These are phyloP conservation scores for Steatornis caripensis DNA, from an alignment of 2,113 vertebrate species.

Conservation along the genomic window DNA sequence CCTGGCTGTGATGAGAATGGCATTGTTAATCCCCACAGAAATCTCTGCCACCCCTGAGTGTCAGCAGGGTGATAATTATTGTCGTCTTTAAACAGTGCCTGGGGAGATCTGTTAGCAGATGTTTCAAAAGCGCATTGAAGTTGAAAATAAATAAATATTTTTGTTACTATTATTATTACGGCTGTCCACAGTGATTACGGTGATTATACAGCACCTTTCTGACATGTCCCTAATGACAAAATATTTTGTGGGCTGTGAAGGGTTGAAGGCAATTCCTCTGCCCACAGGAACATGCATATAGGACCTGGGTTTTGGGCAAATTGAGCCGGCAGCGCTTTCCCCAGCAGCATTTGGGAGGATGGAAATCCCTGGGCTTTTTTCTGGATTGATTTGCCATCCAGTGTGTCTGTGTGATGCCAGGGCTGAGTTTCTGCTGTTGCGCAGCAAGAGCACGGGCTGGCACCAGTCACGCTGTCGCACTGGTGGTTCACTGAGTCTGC, in stretches of 20 bases:
- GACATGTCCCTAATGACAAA: not conserved
- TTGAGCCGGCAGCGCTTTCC: not conserved
- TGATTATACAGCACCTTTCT: not conserved
- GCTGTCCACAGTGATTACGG: not conserved
- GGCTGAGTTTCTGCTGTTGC: not conserved
- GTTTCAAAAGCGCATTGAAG: not conserved
- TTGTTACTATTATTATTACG: not conserved
- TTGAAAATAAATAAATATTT: not conserved
- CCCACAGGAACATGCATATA: not conserved
- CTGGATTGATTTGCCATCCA: accelerated
- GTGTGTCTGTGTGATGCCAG: not conserved
- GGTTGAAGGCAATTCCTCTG: not conserved
- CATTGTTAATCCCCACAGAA: not conserved
- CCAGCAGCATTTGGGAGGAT: not conserved
- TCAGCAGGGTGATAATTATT: not conserved
- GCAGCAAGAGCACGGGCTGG: not conserved
- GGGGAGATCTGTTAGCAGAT: not conserved
- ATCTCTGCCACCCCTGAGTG: not conserved
- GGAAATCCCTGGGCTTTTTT: not conserved
- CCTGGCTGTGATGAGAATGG: not conserved
- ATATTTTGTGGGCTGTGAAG: not conserved
- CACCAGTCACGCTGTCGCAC: not conserved
- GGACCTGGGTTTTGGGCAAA: not conserved
- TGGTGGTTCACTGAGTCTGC: not conserved
- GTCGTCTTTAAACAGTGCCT: not conserved